phyloP scores from a whole-genome alignment of 2,113 vertebrate genomes.

The Cebus imitator region DNA sequence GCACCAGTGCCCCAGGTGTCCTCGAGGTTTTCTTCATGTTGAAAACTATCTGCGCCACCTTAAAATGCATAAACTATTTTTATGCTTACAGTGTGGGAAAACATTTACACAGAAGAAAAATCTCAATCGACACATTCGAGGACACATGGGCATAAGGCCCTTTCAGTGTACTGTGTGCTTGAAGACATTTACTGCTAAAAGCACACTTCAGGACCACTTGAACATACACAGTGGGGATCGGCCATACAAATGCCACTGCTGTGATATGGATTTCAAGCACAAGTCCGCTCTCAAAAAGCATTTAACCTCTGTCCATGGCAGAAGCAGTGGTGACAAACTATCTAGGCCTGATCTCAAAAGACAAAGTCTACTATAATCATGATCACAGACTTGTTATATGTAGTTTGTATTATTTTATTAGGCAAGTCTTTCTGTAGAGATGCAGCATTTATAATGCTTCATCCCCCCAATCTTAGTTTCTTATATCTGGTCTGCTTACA shows the following conservation, averaged over 20 bases:
- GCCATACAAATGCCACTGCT: constrained; percentile 88
- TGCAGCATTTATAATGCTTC: constrained; percentile 24
- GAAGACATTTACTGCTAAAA: constrained; percentile 92
- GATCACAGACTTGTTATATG: neutral
- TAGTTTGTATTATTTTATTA: neutral
- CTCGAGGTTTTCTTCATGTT: constrained; percentile 90
- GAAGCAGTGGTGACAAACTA: constrained; percentile 83
- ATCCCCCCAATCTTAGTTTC: neutral
- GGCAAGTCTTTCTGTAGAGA: constrained; percentile 46
- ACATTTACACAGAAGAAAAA: constrained; percentile 91
- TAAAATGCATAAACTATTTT: constrained; percentile 91
- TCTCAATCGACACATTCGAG: constrained; percentile 88
- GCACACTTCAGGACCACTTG: constrained; percentile 90
- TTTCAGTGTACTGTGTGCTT: constrained; percentile 92
- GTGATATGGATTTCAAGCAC: constrained; percentile 90
- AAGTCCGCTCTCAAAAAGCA: constrained; percentile 91
- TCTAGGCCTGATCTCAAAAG: constrained; percentile 81
- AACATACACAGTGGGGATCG: constrained; percentile 90
- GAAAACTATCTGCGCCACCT: constrained; percentile 91
- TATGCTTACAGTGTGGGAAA: constrained; percentile 92
- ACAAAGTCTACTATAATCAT: constrained; percentile 83
- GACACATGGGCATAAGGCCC: constrained; percentile 90
- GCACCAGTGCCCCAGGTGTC: constrained; percentile 90
- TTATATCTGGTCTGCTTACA: constrained; percentile 24
- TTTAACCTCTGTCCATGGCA: constrained; percentile 89